phyloP scores from a whole-genome alignment of 2,888 invertebrate species.

The Eurytoma californica region DNA sequence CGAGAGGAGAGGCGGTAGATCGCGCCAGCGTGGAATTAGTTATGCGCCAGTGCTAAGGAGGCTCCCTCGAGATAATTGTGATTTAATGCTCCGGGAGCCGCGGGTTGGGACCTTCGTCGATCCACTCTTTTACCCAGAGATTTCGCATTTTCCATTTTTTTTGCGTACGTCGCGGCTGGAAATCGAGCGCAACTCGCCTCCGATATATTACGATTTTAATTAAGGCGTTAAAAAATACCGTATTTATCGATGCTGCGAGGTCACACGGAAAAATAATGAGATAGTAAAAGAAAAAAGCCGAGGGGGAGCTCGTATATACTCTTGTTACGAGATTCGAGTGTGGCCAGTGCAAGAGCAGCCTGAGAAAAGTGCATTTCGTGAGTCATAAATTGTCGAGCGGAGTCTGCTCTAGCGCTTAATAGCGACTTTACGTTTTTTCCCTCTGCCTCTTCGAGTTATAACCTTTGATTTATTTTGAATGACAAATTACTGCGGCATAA shows the following conservation, averaged over 20 bases:
- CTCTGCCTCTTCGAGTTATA: not conserved
- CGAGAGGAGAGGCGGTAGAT: not conserved
- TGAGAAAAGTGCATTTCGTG: conserved; percentile 8
- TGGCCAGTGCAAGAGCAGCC: conserved; percentile 1
- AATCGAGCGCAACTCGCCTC: not conserved
- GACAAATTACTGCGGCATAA: too few species aligned
- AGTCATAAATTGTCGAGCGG: conserved; percentile 6
- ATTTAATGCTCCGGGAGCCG: conserved; percentile 64
- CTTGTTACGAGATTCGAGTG: not conserved
- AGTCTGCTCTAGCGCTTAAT: conserved; percentile 3
- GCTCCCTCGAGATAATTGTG: conserved; percentile 56
- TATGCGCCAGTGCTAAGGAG: conserved; percentile 42
- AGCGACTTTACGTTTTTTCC: not conserved
- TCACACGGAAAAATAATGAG: too few species aligned
- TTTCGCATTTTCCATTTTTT: not conserved
- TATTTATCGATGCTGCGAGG: too few species aligned
- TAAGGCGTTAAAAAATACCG: too few species aligned
- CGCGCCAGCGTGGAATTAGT: not conserved
- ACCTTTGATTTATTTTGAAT: too few species aligned
- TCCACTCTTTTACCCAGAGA: not conserved
- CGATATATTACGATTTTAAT: too few species aligned
- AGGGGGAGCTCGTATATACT: not conserved
- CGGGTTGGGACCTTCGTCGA: conserved; percentile 66
- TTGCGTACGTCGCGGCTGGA: not conserved
- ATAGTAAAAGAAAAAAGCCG: not conserved